Percentiles rank a stretch among this genome's conserved stretches.
Conservation (phyloP, 2,113 vertebrate species). For the Vimba vimba region DNA sequence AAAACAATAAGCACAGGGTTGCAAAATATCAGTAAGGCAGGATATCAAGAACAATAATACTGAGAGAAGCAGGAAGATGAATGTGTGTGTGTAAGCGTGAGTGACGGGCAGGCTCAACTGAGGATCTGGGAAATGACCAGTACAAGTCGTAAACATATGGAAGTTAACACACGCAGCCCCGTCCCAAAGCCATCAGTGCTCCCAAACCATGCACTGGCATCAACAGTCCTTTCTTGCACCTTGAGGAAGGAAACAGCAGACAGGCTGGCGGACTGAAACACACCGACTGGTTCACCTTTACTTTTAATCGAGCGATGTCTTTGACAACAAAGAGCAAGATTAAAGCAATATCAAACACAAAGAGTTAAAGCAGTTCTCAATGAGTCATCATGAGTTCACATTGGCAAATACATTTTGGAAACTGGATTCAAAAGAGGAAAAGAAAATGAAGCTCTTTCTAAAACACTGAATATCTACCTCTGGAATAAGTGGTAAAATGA, state of each 20-base stretch:
- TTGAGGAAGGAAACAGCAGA: neutral
- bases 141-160: constrained; percentile 43
- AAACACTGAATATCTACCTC: constrained; percentile 41
- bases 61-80: constrained; percentile 32
- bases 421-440: constrained; percentile 25
- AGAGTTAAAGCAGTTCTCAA: constrained; percentile 13
- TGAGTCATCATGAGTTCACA: neutral
- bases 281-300: constrained; percentile 31
- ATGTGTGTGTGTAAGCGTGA: constrained; percentile 30
- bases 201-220: constrained; percentile 9
- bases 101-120: constrained; percentile 57
- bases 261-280: constrained; percentile 40
- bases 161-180: constrained; percentile 9
- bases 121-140: constrained; percentile 41
- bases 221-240: neutral
- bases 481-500: constrained; percentile 37
- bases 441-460: constrained; percentile 19
- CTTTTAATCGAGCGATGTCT: constrained; percentile 44
- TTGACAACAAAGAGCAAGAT: constrained; percentile 47
- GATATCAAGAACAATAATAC: constrained; percentile 34
- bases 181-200: neutral
- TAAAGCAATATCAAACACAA: constrained; percentile 52
- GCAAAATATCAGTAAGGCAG: constrained; percentile 52
- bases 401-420: constrained; percentile 26
- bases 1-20: constrained; percentile 32